Evolutionary conservation across 2,113 vertebrate species (phyloP), one percentile per base, ranked within the genome.

Genomic region (Aldabrachelys gigantea): DNA sequence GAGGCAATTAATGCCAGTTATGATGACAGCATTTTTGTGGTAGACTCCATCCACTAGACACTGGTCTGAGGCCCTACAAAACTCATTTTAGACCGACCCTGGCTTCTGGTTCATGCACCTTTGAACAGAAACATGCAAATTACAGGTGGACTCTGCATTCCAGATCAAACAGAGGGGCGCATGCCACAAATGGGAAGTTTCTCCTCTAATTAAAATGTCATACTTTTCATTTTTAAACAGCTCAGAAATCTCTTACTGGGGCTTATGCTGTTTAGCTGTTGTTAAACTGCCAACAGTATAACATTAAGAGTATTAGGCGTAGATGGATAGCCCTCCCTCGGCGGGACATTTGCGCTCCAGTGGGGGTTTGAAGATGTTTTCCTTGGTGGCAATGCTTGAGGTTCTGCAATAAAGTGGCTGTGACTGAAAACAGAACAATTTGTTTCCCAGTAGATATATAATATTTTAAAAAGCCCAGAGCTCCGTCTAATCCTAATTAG

Each of bases 271-370:
- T 94, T 91, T 50, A 89, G 87, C 90, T 84, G 82, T 38, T 83
- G 84, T 65, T 88, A 65, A 94, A 84, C 92, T 96, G 92, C 93
- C 92, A 94, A 59, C 90, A 54, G 57, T n/a, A 3, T 24, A 79
- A 41, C 80, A 31, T 82, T 65, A 79, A 69, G 69, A 78, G 38
- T 19, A 31, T 16, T 62, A 87, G 52, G 59, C 84, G 8, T 0
- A 87, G 85, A 76, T 50, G 93, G 53, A 69, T 24, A 76, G 52
- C 87, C 82, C 91, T 90, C 89, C 89, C 92, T 83, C 21, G 44
- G 95, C 75, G 65, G 84, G 91, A 88, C 38, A 31, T 82, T 62
- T 83, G 16, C 83, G 24, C 81, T 84, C 82, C 8, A 7, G 0
- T 38, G 53, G 44, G 56, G 1, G 44, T 69, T 76, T 65, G 85